Evolutionary conservation across 2,888 invertebrate species (phyloP).

Genomic region (Strigamia crassipes): DNA sequence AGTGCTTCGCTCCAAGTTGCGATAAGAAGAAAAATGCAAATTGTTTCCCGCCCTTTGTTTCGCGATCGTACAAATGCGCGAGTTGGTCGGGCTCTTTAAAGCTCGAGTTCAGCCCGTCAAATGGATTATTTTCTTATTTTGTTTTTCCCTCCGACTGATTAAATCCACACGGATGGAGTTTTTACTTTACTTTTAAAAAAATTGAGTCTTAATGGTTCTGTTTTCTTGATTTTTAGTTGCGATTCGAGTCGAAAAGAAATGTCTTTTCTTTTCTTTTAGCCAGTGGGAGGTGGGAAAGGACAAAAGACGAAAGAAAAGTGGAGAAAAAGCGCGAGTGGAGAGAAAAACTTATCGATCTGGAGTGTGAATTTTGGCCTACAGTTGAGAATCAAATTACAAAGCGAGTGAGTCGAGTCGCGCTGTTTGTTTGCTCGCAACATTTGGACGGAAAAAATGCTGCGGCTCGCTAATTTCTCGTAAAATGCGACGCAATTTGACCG

Average conservation of each 20-base stretch:
- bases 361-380: background rate
- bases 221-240: background rate
- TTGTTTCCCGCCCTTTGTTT: slow-evolving; percentile 5
- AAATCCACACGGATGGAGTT: background rate
- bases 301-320: too few species aligned
- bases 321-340: too few species aligned
- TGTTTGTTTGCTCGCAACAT: background rate
- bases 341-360: slow-evolving; percentile 13
- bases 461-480: background rate
- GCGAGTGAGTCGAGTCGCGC: background rate
- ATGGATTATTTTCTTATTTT: background rate
- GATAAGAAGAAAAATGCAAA: slow-evolving; percentile 21
- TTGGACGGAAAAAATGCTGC: background rate
- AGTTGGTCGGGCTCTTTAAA: background rate
- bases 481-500: too few species aligned
- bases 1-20: background rate
- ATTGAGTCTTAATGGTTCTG: background rate
- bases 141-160: background rate
- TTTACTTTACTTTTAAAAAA: too few species aligned
- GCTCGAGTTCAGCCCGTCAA: background rate
- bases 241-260: too few species aligned
- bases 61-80: background rate
- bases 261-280: background rate
- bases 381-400: slow-evolving; percentile 17
- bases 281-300: background rate